A percentile compares a stretch with the other conserved stretches of the same genome.
Evolutionary conservation across 2,888 invertebrate species (phyloP).

Genomic region (Anoplius nigerrimus): DNA sequence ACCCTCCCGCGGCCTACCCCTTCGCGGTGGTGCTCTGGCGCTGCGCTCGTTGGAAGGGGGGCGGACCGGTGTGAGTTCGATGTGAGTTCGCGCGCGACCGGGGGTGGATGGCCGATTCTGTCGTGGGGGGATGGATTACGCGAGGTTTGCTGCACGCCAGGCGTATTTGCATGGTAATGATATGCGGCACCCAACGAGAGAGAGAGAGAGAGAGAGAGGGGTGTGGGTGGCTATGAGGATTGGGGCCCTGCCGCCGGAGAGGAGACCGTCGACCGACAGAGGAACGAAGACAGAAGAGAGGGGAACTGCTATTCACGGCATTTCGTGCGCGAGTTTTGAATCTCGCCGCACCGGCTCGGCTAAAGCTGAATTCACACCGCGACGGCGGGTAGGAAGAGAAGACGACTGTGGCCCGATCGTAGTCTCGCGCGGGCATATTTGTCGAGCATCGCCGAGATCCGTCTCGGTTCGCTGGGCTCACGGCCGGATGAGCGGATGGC

Average conservation of each 20-base stretch:
- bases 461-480: no score
- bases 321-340: conserved; percentile 65
- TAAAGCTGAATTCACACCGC: background rate
- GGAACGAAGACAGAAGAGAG: conserved; percentile 17
- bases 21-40: conserved; percentile 10
- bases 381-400: no score
- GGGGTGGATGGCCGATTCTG: background rate
- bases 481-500: no score
- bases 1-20: no score
- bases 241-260: conserved; percentile 1
- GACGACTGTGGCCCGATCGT: no score
- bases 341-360: conserved; percentile 45
- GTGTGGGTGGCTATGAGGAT: background rate
- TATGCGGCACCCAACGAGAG: conserved; percentile 61
- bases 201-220: conserved; percentile 4
- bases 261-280: conserved; percentile 14
- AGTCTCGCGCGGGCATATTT: no score
- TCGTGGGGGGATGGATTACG: conserved; percentile 43
- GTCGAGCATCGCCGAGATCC: no score
- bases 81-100: no score
- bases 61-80: background rate
- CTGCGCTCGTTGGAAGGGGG: conserved; percentile 6
- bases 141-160: conserved; percentile 57
- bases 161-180: conserved; percentile 71
- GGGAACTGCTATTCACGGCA: conserved; percentile 45